Conservation (phyloP, 2,113 vertebrate species). For the Lepisosteus osseus region DNA sequence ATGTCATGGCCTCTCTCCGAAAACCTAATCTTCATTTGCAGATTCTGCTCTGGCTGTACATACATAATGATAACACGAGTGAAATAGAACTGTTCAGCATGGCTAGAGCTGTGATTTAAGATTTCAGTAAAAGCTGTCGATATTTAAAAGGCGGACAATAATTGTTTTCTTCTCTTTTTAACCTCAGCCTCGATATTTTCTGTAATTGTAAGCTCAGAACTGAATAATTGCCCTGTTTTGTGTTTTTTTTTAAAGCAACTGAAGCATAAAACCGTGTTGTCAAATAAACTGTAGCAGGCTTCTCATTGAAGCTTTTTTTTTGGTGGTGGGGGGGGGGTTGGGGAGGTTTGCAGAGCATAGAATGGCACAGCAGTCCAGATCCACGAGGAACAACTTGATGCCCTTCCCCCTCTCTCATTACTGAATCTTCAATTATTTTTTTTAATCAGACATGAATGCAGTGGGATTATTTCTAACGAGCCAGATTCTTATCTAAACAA, state of each 20-base stretch:
- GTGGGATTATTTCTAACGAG: no score
- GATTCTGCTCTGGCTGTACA: conserved; percentile 5
- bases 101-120: not conserved
- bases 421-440: no score
- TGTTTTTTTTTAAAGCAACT: no score
- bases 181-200: not conserved
- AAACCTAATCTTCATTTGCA: conserved; percentile 18
- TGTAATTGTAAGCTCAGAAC: not conserved
- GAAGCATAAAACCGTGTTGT: not conserved
- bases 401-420: no score
- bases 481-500: no score
- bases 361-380: not conserved
- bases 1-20: not conserved
- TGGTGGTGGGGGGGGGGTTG: no score
- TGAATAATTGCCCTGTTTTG: not conserved
- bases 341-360: not conserved
- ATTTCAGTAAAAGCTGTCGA: conserved; percentile 8
- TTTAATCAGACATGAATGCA: no score
- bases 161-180: not conserved
- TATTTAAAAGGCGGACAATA: not conserved
- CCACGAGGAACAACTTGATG: no score
- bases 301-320: not conserved
- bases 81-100: not conserved
- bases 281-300: not conserved
- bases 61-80: conserved; percentile 6